Conservation (phyloP, 2,113 vertebrate species). For the Psephotus haematonotus region DNA sequence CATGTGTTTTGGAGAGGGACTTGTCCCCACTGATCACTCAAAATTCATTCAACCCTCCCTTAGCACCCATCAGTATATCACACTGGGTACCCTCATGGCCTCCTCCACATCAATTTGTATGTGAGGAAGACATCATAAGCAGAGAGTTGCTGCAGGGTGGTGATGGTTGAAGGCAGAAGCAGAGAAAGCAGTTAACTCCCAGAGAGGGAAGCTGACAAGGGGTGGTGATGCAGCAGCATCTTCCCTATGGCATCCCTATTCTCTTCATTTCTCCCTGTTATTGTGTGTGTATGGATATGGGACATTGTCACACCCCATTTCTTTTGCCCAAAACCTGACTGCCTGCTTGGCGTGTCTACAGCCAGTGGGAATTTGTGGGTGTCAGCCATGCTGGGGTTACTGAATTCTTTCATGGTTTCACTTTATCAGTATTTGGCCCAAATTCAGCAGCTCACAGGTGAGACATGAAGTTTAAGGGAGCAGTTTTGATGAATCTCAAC, state of each 20-base stretch:
- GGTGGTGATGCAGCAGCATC: neutral
- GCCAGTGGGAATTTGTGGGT: neutral
- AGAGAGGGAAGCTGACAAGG: neutral
- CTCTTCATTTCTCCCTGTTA: neutral
- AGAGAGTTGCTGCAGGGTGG: neutral
- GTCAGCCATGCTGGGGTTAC: neutral
- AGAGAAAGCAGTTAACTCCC: neutral
- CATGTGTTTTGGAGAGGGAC: neutral
- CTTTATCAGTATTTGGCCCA: neutral
- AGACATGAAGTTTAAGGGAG: neutral
- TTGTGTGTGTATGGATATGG: neutral
- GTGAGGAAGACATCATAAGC: neutral
- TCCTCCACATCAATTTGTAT: neutral
- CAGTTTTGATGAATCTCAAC: neutral
- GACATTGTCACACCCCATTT: neutral
- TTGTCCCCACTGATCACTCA: neutral
- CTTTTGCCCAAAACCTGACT: neutral
- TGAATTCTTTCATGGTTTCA: neutral
- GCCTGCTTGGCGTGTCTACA: neutral
- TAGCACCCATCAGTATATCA: neutral
- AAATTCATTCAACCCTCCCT: neutral
- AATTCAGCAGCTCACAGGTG: neutral
- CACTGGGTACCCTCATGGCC: neutral
- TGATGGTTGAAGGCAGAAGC: neutral
- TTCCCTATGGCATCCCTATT: neutral